phyloP scores from a whole-genome alignment of 2,113 vertebrate genomes.

The Phaethon lepturus region DNA sequence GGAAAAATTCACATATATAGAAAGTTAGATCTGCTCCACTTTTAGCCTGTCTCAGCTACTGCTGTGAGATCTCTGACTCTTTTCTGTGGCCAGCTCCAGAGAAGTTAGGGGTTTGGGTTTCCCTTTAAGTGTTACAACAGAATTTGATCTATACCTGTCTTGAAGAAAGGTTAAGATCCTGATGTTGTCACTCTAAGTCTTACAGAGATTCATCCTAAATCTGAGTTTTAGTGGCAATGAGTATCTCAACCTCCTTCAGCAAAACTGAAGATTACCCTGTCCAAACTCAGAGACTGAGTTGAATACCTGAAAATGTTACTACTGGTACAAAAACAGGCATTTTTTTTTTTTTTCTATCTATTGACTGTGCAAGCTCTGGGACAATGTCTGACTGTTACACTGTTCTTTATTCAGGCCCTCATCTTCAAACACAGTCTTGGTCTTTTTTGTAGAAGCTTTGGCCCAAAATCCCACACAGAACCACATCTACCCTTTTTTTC shows the following conservation, averaged over 20 bases:
- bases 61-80: neutral
- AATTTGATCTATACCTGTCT: neutral
- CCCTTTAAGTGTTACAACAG: neutral
- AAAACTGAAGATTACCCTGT: neutral
- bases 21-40: neutral
- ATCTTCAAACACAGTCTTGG: neutral
- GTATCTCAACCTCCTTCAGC: neutral
- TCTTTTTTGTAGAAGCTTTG: neutral
- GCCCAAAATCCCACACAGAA: neutral
- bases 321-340: neutral
- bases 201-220: neutral
- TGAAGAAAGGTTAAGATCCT: neutral
- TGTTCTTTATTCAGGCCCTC: neutral
- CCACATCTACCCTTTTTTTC: neutral
- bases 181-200: neutral
- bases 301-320: neutral
- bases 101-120: neutral
- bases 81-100: neutral
- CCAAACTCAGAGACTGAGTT: neutral
- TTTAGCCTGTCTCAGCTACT: neutral
- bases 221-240: neutral
- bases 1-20: neutral
- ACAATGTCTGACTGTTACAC: neutral
- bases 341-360: neutral
- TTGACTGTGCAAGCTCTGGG: neutral